A percentile compares a stretch with the other conserved stretches of the same genome.
These are phyloP conservation scores for Spodoptera littoralis DNA, from an alignment of 2,888 invertebrate species.

Conservation along the genomic window DNA sequence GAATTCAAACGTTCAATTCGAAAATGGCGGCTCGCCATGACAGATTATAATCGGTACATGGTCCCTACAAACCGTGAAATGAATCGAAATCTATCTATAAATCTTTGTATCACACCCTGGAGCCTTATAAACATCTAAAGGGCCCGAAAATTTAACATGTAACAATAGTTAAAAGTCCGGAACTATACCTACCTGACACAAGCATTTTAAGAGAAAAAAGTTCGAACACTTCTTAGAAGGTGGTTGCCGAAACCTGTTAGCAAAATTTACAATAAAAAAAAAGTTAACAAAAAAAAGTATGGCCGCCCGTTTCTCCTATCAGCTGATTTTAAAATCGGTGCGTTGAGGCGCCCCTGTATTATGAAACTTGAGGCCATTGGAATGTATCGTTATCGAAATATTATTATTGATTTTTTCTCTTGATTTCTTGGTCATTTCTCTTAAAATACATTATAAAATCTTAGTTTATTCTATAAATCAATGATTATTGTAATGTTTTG, in stretches of 20 bases:
- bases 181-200: slow-evolving; percentile 51
- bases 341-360: slow-evolving; percentile 57
- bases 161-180: slow-evolving; percentile 45
- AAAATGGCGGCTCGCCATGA: slow-evolving; percentile 26
- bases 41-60: slow-evolving; percentile 11
- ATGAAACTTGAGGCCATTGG: slow-evolving; percentile 18
- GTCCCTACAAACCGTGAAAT: slow-evolving; percentile 25
- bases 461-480: background rate
- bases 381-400: slow-evolving; percentile 37
- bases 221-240: slow-evolving; percentile 53
- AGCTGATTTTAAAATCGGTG: slow-evolving; percentile 56
- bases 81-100: slow-evolving; percentile 26
- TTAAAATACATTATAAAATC: background rate
- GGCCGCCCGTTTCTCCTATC: slow-evolving; percentile 46
- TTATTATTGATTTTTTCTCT: slow-evolving; percentile 33
- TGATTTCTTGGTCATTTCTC: background rate
- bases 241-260: slow-evolving; percentile 55
- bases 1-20: slow-evolving; percentile 3
- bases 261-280: slow-evolving; percentile 53
- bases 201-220: slow-evolving; percentile 55
- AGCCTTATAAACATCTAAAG: slow-evolving; percentile 36
- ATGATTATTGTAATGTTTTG: too few relatives aligned
- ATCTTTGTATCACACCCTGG: slow-evolving; percentile 36
- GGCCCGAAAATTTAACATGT: slow-evolving; percentile 41
- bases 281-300: slow-evolving; percentile 46